Evolutionary conservation across 2,888 invertebrate genomes (phyloP).

Genomic region (Agrenia bidenticulata): DNA sequence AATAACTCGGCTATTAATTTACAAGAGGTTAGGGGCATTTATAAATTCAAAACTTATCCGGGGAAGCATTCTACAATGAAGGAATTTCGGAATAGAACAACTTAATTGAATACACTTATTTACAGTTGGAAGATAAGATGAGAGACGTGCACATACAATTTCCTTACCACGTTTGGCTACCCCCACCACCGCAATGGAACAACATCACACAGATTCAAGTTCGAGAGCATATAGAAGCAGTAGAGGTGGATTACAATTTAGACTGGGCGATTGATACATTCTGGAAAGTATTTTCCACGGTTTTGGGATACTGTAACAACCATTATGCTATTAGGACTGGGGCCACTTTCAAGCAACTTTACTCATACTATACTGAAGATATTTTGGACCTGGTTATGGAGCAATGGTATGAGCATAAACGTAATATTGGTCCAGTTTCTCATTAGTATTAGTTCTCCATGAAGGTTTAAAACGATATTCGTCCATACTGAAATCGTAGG

Average conservation of each 20-base stretch:
- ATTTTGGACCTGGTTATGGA: conserved; percentile 22
- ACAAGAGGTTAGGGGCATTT: background rate
- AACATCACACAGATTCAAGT: conserved; percentile 1
- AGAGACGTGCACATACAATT: conserved; percentile 18
- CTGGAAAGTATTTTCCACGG: conserved; percentile 34
- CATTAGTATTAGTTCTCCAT: too few relatives aligned
- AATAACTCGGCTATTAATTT: background rate
- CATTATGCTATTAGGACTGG: conserved; percentile 19
- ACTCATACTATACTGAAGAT: conserved; percentile 20
- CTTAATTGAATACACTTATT: too few relatives aligned
- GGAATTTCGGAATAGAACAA: too few relatives aligned
- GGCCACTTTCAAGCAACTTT: conserved; percentile 15
- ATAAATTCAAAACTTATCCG: too few relatives aligned
- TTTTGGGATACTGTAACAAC: conserved; percentile 29
- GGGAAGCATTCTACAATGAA: too few relatives aligned
- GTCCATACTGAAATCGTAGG: conserved; percentile 17
- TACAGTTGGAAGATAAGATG: conserved; percentile 13
- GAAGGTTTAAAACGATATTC: too few relatives aligned
- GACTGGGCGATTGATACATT: conserved; percentile 31
- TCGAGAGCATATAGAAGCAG: conserved; percentile 26
- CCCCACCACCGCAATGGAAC: background rate
- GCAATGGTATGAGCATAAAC: too few relatives aligned
- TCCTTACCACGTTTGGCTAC: conserved; percentile 27
- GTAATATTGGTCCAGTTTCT: too few relatives aligned
- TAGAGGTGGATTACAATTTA: conserved; percentile 31